These are phyloP conservation scores for Thunnus maccoyii DNA, from an alignment of 2,113 vertebrate species.

Conservation along the genomic window DNA sequence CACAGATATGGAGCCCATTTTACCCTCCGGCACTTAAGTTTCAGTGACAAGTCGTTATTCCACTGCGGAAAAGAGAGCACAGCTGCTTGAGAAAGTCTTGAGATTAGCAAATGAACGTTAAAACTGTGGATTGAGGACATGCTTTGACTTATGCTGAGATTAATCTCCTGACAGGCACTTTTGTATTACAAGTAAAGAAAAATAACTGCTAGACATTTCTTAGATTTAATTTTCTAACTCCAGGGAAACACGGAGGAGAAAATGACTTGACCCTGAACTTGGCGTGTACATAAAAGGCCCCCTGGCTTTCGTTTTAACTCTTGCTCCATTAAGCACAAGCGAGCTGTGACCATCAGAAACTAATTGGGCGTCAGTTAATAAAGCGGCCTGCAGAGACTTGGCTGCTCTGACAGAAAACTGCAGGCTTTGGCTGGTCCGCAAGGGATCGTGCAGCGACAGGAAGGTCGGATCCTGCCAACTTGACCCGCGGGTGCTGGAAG, in stretches of 20 bases:
- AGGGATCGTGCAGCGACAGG: conserved; percentile 45
- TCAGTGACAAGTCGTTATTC: conserved; percentile 27
- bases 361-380: conserved; percentile 78
- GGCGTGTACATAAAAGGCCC: conserved; percentile 64
- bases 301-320: conserved; percentile 50
- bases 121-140: conserved; percentile 67
- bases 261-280: conserved; percentile 52
- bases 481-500: conserved; percentile 53
- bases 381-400: conserved; percentile 61
- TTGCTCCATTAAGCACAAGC: conserved; percentile 66
- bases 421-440: conserved; percentile 53
- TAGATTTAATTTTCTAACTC: conserved; percentile 35
- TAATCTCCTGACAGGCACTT: conserved; percentile 60
- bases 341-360: conserved; percentile 75
- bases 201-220: conserved; percentile 1
- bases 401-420: conserved; percentile 42
- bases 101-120: conserved; percentile 73
- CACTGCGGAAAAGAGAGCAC: conserved; percentile 47
- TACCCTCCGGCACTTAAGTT: conserved; percentile 50
- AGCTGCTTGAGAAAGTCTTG: conserved; percentile 71
- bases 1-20: conserved; percentile 65
- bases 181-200: conserved; percentile 27
- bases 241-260: conserved; percentile 16
- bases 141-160: conserved; percentile 51
- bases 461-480: conserved; percentile 48